Conservation (phyloP, 2,888 invertebrate species). For the Hydroisotoma schaefferi region DNA sequence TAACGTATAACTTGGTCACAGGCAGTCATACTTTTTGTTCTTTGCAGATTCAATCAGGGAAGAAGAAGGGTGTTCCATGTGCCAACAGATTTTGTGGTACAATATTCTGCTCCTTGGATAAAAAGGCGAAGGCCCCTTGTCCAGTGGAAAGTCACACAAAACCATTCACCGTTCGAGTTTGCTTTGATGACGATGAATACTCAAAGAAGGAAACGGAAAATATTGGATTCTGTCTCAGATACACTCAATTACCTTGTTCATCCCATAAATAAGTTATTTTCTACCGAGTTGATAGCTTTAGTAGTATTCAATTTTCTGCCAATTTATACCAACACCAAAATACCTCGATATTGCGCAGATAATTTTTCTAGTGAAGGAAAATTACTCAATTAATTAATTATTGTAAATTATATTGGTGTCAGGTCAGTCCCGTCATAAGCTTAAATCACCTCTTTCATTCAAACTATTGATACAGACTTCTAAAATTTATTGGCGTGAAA, state of each 20-base stretch:
- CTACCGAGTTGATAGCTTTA: too few relatives aligned
- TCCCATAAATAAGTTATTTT: slow-evolving; percentile 46
- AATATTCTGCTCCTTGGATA: slow-evolving; percentile 47
- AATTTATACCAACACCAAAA: not conserved
- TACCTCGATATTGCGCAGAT: too few relatives aligned
- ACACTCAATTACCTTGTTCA: slow-evolving; percentile 48
- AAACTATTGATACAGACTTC: too few relatives aligned
- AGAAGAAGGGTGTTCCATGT: slow-evolving; percentile 49
- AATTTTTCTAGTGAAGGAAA: too few relatives aligned
- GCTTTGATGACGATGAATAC: slow-evolving; percentile 48
- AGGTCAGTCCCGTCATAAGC: too few relatives aligned
- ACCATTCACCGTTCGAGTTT: slow-evolving; percentile 48
- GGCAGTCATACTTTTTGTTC: not conserved
- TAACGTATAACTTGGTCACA: not conserved
- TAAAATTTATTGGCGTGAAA: too few relatives aligned
- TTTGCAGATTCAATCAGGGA: slow-evolving; percentile 47
- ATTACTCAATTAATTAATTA: too few relatives aligned
- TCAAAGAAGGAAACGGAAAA: slow-evolving; percentile 49
- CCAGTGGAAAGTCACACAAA: slow-evolving; percentile 48
- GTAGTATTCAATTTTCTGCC: too few relatives aligned
- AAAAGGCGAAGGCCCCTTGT: slow-evolving; percentile 48
- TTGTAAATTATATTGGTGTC: too few relatives aligned
- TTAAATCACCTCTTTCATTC: too few relatives aligned
- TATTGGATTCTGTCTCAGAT: slow-evolving; percentile 47
- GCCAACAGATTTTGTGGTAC: slow-evolving; percentile 48